phyloP scores from a whole-genome alignment of 1,140 invertebrate species.

The Camponotus floridanus region DNA sequence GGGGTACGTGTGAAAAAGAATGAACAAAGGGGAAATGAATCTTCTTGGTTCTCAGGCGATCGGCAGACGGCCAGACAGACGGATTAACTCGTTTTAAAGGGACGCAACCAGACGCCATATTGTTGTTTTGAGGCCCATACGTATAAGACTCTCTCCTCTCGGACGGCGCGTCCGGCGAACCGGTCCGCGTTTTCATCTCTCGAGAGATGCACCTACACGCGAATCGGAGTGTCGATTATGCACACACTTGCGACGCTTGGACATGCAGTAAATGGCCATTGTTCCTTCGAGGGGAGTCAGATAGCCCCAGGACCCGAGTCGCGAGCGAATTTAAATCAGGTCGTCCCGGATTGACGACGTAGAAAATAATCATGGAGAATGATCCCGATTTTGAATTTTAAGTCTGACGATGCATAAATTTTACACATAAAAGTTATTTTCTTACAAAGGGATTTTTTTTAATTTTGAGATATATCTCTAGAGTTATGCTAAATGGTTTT shows the following conservation, averaged over 20 bases:
- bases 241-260: constrained; percentile 59
- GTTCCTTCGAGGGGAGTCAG: constrained; percentile 53
- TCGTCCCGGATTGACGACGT: constrained; percentile 20
- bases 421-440: neutral
- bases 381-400: constrained; percentile 19
- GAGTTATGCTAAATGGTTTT: neutral
- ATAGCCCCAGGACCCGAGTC: neutral
- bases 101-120: constrained; percentile 70
- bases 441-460: neutral
- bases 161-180: constrained; percentile 38
- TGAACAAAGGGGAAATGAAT: constrained; percentile 82
- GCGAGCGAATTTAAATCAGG: constrained; percentile 49
- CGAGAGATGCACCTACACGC: constrained; percentile 71
- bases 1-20: constrained; percentile 81
- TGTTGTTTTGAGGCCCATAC: constrained; percentile 53
- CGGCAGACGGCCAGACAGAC: constrained; percentile 78
- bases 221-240: constrained; percentile 59
- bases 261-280: constrained; percentile 60
- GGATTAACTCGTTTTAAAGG: constrained; percentile 81
- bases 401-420: neutral
- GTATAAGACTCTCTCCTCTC: constrained; percentile 33
- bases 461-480: neutral
- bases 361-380: constrained; percentile 31
- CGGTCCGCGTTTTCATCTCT: constrained; percentile 71
- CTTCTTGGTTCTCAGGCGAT: constrained; percentile 81